Conservation (phyloP, 2,888 invertebrate genomes). For the Eulithis testata region DNA sequence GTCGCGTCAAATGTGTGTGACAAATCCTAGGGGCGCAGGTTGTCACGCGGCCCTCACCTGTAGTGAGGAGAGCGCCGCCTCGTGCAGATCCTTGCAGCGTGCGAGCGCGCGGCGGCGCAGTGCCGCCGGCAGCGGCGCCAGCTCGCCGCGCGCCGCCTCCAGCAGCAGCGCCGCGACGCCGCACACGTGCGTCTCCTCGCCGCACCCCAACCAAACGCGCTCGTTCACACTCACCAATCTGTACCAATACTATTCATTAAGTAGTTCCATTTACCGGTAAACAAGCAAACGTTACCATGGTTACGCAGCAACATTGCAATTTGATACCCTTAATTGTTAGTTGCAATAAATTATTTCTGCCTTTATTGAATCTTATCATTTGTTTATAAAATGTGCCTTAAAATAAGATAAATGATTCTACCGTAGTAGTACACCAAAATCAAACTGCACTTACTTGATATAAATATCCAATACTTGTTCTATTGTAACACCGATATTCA, state of each 20-base stretch:
- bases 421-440: too few relatives aligned
- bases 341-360: too few relatives aligned
- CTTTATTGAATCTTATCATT: too few relatives aligned
- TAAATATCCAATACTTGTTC: slow-evolving; percentile 93
- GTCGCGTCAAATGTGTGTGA: too few relatives aligned
- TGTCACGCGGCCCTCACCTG: slow-evolving; percentile 54
- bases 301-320: too few relatives aligned
- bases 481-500: slow-evolving; percentile 90
- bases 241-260: too few relatives aligned
- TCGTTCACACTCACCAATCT: slow-evolving; percentile 92
- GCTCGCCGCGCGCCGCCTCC: slow-evolving; percentile 86
- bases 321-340: too few relatives aligned
- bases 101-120: slow-evolving; percentile 71
- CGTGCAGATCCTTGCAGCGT: slow-evolving; percentile 77
- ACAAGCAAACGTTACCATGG: too few relatives aligned
- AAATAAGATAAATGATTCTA: too few relatives aligned
- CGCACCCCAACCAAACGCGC: slow-evolving; percentile 93
- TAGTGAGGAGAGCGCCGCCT: slow-evolving; percentile 70
- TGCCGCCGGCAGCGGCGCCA: slow-evolving; percentile 81
- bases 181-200: slow-evolving; percentile 94
- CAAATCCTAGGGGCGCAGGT: too few relatives aligned
- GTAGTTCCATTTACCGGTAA: too few relatives aligned
- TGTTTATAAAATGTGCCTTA: too few relatives aligned
- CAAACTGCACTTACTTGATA: slow-evolving; percentile 83
- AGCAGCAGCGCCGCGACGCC: slow-evolving; percentile 90